Percentiles rank a stretch among this genome's conserved stretches.
Evolutionary conservation across 1,140 invertebrate species (phyloP).

Genomic region (Drosophila sucinea): DNA sequence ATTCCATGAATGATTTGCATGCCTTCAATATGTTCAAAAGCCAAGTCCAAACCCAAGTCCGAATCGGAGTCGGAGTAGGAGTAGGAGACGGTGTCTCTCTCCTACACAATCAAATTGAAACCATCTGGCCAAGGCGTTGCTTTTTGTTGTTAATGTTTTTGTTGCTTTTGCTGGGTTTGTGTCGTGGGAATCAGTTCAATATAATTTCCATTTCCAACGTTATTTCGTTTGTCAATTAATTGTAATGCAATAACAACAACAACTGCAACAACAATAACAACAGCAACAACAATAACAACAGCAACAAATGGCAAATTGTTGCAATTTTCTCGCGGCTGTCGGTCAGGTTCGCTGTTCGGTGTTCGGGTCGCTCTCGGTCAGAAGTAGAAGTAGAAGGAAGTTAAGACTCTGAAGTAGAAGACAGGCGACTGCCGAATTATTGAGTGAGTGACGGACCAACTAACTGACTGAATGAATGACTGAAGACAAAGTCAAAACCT

Average conservation of each 20-base stretch:
- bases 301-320: constrained; percentile 70
- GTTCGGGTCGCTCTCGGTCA: constrained; percentile 16
- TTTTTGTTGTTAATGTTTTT: neutral
- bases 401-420: constrained; percentile 38
- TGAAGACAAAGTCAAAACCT: constrained; percentile 20
- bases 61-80: constrained; percentile 15
- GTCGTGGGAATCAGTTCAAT: constrained; percentile 81
- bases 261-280: constrained; percentile 52
- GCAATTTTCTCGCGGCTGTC: constrained; percentile 74
- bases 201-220: constrained; percentile 71
- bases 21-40: constrained; percentile 39
- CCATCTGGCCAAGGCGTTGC: constrained; percentile 63
- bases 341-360: constrained; percentile 13
- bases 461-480: constrained; percentile 28
- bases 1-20: constrained; percentile 78
- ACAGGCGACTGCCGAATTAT: constrained; percentile 76
- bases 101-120: constrained; percentile 73
- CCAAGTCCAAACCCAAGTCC: constrained; percentile 49
- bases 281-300: constrained; percentile 42
- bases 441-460: constrained; percentile 56
- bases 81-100: constrained; percentile 21
- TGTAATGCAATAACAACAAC: constrained; percentile 62
- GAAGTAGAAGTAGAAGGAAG: constrained; percentile 41
- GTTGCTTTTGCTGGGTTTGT: constrained; percentile 7
- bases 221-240: constrained; percentile 75